These are phyloP conservation scores for Papilio gigon DNA, from an alignment of 2,888 invertebrate genomes.

Conservation along the genomic window DNA sequence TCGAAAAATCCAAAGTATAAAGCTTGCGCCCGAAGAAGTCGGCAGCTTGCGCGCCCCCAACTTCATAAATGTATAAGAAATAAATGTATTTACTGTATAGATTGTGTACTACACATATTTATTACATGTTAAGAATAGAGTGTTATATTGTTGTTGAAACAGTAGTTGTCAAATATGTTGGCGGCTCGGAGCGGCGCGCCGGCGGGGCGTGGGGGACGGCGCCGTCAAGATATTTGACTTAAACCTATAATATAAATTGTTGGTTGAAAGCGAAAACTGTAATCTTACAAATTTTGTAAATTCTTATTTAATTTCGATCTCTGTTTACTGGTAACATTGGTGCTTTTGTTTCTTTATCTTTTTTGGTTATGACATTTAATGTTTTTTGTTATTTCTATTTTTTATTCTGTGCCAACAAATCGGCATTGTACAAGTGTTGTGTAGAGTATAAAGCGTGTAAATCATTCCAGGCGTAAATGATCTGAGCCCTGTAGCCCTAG, in stretches of 20 bases:
- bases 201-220: too few relatives aligned
- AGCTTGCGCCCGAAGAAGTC: neutral
- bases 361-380: constrained; percentile 22
- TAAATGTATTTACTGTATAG: constrained; percentile 36
- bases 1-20: neutral
- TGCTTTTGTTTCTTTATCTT: constrained; percentile 38
- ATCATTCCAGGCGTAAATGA: constrained; percentile 35
- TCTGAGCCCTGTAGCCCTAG: constrained; percentile 25
- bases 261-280: constrained; percentile 10
- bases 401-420: constrained; percentile 21
- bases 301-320: constrained; percentile 26
- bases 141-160: constrained; percentile 37
- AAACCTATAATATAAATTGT: too few relatives aligned
- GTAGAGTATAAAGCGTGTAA: constrained; percentile 1
- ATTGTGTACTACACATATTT: constrained; percentile 37
- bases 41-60: neutral
- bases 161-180: too few relatives aligned
- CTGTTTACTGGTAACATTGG: constrained; percentile 28
- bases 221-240: too few relatives aligned
- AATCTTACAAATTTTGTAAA: constrained; percentile 27
- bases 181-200: too few relatives aligned
- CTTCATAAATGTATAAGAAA: constrained; percentile 14
- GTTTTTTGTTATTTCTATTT: too few relatives aligned
- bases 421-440: constrained; percentile 28
- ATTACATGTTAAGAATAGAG: constrained; percentile 37